Evolutionary conservation across 2,797 vertebrate genomes (phyloP), one percentile per base, ranked within the genome.

Genomic region (Sylvia borin): DNA sequence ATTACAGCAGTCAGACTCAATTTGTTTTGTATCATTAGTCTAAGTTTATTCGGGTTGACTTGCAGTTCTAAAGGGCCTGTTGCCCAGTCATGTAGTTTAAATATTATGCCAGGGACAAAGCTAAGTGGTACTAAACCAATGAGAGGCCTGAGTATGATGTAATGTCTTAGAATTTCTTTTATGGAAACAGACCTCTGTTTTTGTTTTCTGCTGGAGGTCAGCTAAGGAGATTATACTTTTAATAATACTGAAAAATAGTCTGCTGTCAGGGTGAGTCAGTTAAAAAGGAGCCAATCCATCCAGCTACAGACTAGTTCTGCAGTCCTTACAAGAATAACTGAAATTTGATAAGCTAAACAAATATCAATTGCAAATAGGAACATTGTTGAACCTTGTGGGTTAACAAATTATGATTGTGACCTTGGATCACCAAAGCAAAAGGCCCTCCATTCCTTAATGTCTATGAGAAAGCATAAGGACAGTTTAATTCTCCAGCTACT

Each of bases 41-140:
- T 42, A 70, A 90, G 80, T 82, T 92, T 73, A 93, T 90, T 92
- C 43, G 8, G 48, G 36, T 38, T 79, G 70, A 91, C 75, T 90
- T 57, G 45, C 34, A 43, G 25, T 54, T 93, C 82, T 53, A 67
- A 93, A 88, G 65, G 47, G 36, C 36, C 38, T 73, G 16, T 67
- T 93, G 58, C 34, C 34, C 70, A 67, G 47, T 57, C 60, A 57
- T 61, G 34, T 67, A 25, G 42, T 76, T 92, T 86, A 79, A 92
- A 83, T 84, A 71, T 64, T 86, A 38, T 5, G 0, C 48, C 42
- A 53, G 40, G 22, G 32, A 85, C 60, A 78, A 88, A 78, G 32
- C 48, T 70, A 75, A 88, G 71, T 51, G 24, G 27, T 74, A 19
- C 48, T 42, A 70, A 66, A 62, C 26, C 66, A 81, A 3, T 20